These are phyloP conservation scores for Delia radicum DNA, from an alignment of 1,140 invertebrate species.

Conservation along the genomic window DNA sequence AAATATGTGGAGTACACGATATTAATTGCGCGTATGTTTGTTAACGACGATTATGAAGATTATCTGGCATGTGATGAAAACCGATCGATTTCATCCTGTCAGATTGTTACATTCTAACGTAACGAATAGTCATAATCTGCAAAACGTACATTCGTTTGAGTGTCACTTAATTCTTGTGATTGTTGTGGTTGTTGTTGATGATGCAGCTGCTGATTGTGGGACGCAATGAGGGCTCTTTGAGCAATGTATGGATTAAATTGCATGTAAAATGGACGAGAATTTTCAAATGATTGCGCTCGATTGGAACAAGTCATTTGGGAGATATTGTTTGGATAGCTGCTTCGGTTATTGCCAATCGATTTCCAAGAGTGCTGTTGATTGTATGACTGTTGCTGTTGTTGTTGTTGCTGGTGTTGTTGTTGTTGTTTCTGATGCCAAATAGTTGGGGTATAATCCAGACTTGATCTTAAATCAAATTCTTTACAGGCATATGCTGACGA, in stretches of 20 bases:
- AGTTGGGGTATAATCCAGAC: background rate
- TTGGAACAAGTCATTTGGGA: slow-evolving; percentile 23
- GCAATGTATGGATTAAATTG: slow-evolving; percentile 28
- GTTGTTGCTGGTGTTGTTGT: background rate
- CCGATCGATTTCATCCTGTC: no score
- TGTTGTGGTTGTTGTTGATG: slow-evolving; percentile 6
- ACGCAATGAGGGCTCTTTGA: slow-evolving; percentile 18
- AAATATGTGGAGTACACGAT: background rate
- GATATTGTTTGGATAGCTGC: slow-evolving; percentile 23
- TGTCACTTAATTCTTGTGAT: slow-evolving; percentile 11
- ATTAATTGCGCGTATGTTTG: background rate
- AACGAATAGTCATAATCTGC: slow-evolving; percentile 25
- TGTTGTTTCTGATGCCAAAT: slow-evolving; percentile 23
- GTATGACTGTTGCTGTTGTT: background rate
- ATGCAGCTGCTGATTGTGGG: slow-evolving; percentile 17
- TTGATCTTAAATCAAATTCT: background rate
- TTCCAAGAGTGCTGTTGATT: background rate
- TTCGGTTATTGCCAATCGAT: slow-evolving; percentile 21
- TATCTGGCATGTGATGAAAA: background rate
- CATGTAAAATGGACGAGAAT: slow-evolving; percentile 24
- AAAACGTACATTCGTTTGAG: slow-evolving; percentile 26
- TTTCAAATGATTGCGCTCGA: slow-evolving; percentile 21
- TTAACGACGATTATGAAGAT: background rate
- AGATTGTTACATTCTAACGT: slow-evolving; percentile 5
- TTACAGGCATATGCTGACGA: background rate